Evolutionary conservation across 2,113 vertebrate genomes (phyloP), one percentile per base, ranked within the genome.

Genomic region (Pangasianodon gigas): DNA sequence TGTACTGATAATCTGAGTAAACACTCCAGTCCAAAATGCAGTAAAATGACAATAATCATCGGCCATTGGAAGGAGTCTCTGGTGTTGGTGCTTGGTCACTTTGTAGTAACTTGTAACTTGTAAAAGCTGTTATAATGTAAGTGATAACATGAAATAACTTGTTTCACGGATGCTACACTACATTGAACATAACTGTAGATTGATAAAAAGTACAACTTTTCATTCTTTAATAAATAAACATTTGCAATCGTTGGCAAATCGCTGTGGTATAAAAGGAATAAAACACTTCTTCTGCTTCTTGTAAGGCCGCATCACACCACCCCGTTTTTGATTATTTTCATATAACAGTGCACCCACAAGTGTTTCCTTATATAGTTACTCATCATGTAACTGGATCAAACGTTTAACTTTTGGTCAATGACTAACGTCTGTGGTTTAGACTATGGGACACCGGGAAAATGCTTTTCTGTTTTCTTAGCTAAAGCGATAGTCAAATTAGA

Each of bases 1-100:
- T 54, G 29, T n/a, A 54, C 48, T 32, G 79, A 52, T 81, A 81
- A 81, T 81, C 48, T 32, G 79, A 81, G 79, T 37, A 81, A 81
- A 81, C 79, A 9, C 29, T 81, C 6, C 11, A 9, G 24, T 29
- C 75, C 75, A 79, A 29, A 79, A 48, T 51, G 46, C 9, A 21
- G 6, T 48, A 21, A 26, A 26, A 24, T 1, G 3, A 44, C 10
- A 5, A 24, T 46, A 46, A 41, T 46, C 21, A 19, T 71, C 6
- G 16, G 13, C 14, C 16, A 19, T 7, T 8, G 37, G 16, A 32
- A 79, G 29, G 11, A 48, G 44, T 29, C 44, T 5, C 21, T 37
- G 21, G 18, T 41, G 37, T 74, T 41, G 41, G 71, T 41, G 18
- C 37, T 75, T 19, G 21, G 16, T 37, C n/a, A 67, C 26, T n/a